Evolutionary conservation across 2,797 vertebrate genomes (phyloP).

Genomic region (Sciurus carolinensis): DNA sequence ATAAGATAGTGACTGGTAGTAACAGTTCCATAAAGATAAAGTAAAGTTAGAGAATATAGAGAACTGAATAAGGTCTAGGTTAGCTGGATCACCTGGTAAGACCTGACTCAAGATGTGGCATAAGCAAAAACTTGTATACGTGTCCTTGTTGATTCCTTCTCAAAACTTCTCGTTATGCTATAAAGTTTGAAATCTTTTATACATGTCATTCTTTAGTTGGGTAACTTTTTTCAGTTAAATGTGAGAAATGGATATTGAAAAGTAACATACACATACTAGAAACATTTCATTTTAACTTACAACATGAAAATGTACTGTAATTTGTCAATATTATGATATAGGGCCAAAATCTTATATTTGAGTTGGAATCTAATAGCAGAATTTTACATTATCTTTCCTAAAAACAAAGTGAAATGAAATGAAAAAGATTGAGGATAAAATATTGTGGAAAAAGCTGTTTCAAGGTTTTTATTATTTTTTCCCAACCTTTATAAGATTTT

Average conservation of each 20-base stretch:
- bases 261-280: background rate
- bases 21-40: background rate
- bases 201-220: background rate
- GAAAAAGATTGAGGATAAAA: background rate
- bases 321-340: background rate
- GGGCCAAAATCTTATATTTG: background rate
- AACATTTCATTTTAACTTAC: background rate
- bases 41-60: background rate
- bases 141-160: background rate
- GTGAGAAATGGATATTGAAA: background rate
- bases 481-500: background rate
- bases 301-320: background rate
- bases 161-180: background rate
- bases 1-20: background rate
- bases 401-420: too few species aligned
- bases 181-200: background rate
- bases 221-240: background rate
- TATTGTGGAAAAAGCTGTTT: background rate
- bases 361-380: background rate
- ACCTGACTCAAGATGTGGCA: background rate
- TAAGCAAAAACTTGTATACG: background rate
- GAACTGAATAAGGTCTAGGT: rapidly evolving
- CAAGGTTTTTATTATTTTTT: constrained; percentile 18
- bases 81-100: background rate
- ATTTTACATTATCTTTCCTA: background rate